Percentiles rank a stretch among this genome's conserved stretches.
phyloP scores from a whole-genome alignment of 2,113 vertebrate species.

The Anser cygnoides region DNA sequence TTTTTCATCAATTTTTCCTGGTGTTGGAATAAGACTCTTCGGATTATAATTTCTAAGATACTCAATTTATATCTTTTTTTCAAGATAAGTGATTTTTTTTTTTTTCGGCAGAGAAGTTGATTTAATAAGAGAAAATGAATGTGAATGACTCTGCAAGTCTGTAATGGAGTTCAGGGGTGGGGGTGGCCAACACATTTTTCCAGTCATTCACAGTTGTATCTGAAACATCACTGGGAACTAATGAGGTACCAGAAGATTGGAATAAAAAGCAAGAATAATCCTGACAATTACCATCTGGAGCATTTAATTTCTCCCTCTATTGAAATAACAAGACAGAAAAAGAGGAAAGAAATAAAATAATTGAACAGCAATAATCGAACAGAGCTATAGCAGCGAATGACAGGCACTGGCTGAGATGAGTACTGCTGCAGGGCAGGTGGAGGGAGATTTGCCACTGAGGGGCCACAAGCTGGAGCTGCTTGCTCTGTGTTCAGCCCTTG shows the following conservation, averaged over 20 bases:
- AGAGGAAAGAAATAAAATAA: not conserved
- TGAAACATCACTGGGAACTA: not conserved
- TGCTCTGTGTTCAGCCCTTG: not conserved
- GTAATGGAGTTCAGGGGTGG: not conserved
- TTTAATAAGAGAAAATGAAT: slow-evolving; percentile 22
- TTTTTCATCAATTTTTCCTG: not conserved
- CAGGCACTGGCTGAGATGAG: not conserved
- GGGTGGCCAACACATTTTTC: not conserved
- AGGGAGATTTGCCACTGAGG: not conserved
- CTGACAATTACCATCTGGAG: slow-evolving; percentile 2
- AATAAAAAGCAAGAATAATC: not conserved
- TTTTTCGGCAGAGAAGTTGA: not conserved
- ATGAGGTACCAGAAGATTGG: not conserved
- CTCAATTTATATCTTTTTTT: not conserved
- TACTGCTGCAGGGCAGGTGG: not conserved
- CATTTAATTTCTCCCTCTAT: not conserved
- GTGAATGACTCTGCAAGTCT: slow-evolving; percentile 25
- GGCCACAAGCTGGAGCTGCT: rapidly evolving
- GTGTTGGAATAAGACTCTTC: not conserved
- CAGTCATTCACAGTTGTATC: not conserved
- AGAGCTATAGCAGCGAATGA: not conserved
- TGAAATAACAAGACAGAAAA: not conserved
- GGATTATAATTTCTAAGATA: not conserved
- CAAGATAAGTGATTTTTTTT: not conserved
- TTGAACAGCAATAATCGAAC: not conserved